These are phyloP conservation scores for Acromyrmex heyeri DNA, from an alignment of 1,140 invertebrate genomes.

Conservation along the genomic window DNA sequence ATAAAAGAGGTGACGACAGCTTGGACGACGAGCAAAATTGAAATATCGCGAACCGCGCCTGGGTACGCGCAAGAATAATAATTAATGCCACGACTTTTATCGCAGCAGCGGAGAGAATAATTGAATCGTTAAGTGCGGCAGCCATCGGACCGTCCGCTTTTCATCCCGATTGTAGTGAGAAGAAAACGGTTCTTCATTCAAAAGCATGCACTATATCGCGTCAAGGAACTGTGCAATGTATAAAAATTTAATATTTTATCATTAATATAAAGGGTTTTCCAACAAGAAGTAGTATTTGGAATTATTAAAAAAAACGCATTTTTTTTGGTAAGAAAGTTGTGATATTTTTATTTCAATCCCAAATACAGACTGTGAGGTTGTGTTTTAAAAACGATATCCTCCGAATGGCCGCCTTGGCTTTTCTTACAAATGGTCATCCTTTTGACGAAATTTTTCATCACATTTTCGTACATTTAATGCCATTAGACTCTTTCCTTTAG, in stretches of 20 bases:
- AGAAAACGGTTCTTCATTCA: slow-evolving; percentile 12
- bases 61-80: slow-evolving; percentile 68
- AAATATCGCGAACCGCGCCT: slow-evolving; percentile 77
- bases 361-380: too few relatives aligned
- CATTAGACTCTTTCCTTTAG: too few relatives aligned
- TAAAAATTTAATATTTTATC: background rate
- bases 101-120: slow-evolving; percentile 59
- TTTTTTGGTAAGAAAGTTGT: too few relatives aligned
- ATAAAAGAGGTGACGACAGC: slow-evolving; percentile 77
- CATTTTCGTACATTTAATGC: too few relatives aligned
- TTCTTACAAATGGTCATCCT: too few relatives aligned
- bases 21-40: slow-evolving; percentile 80
- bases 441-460: too few relatives aligned
- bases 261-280: background rate
- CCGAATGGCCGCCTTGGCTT: too few relatives aligned
- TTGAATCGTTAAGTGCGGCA: slow-evolving; percentile 42
- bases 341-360: too few relatives aligned
- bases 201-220: background rate
- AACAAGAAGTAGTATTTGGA: too few relatives aligned
- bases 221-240: background rate
- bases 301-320: too few relatives aligned
- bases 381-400: too few relatives aligned
- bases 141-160: slow-evolving; percentile 16
- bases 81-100: slow-evolving; percentile 64
- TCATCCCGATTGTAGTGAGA: slow-evolving; percentile 22